Conservation (phyloP, 2,797 vertebrate genomes). For the Falco biarmicus region DNA sequence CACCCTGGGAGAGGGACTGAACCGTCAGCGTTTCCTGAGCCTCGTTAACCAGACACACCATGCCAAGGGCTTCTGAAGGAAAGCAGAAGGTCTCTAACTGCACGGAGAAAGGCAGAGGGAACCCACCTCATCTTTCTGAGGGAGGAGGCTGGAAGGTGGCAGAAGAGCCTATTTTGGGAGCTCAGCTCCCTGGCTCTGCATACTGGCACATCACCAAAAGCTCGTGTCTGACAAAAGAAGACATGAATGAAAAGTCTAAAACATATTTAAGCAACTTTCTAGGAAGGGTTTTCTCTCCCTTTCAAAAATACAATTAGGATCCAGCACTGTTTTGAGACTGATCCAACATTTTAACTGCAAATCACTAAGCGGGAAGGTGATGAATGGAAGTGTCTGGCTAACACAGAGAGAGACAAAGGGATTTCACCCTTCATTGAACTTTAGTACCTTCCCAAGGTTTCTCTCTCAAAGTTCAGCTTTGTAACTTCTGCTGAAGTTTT, state of each 20-base stretch:
- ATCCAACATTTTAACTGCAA: background rate
- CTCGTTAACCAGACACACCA: accelerated
- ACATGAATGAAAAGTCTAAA: background rate
- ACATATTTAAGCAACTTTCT: background rate
- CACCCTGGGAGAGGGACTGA: background rate
- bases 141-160: background rate
- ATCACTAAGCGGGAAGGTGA: background rate
- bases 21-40: background rate
- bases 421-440: background rate
- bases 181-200: background rate
- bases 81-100: background rate
- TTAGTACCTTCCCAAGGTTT: background rate
- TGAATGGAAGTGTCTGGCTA: background rate
- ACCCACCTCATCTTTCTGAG: background rate
- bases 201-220: background rate
- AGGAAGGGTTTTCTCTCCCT: background rate
- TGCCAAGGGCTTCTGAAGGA: background rate
- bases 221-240: background rate
- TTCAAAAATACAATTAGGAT: background rate
- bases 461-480: background rate
- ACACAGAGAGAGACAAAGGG: background rate
- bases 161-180: background rate
- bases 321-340: background rate
- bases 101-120: background rate
- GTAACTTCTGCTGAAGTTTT: background rate